These are phyloP conservation scores for Idaea aversata DNA, from an alignment of 2,888 invertebrate species.

Conservation along the genomic window DNA sequence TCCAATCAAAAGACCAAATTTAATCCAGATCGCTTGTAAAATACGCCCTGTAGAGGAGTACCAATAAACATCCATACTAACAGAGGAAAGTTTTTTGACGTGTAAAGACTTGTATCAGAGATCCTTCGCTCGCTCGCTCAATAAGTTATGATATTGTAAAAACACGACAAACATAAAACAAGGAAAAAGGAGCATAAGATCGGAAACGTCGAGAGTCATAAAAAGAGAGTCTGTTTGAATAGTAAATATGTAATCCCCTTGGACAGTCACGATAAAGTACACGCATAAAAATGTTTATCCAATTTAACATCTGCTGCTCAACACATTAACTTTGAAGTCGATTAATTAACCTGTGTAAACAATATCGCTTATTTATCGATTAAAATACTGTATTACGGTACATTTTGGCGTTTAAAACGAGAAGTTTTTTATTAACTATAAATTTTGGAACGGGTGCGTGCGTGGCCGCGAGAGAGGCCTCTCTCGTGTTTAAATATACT, in stretches of 20 bases:
- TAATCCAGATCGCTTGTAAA: too few species aligned
- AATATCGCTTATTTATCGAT: conserved; percentile 38
- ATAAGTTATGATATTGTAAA: neutral
- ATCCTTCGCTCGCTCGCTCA: too few species aligned
- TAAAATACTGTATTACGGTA: conserved; percentile 34
- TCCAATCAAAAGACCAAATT: too few species aligned
- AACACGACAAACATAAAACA: neutral
- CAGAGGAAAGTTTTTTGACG: too few species aligned
- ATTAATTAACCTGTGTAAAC: conserved; percentile 31
- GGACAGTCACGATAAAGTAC: conserved; percentile 15
- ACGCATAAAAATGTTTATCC: conserved; percentile 28
- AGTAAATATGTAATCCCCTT: neutral
- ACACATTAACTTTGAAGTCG: conserved; percentile 29
- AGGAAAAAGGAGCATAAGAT: neutral
- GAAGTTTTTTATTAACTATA: conserved; percentile 49
- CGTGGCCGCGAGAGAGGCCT: conserved; percentile 36
- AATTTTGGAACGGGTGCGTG: conserved; percentile 41
- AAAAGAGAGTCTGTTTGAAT: neutral
- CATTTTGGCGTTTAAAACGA: conserved; percentile 37
- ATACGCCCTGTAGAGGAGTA: too few species aligned
- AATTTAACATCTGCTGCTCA: conserved; percentile 25
- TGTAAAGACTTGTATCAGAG: too few species aligned
- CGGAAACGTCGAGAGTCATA: neutral
- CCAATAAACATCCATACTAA: too few species aligned
- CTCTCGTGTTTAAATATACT: conserved; percentile 38